Conservation (phyloP, 2,113 vertebrate genomes). For the Calidris pugnax region DNA sequence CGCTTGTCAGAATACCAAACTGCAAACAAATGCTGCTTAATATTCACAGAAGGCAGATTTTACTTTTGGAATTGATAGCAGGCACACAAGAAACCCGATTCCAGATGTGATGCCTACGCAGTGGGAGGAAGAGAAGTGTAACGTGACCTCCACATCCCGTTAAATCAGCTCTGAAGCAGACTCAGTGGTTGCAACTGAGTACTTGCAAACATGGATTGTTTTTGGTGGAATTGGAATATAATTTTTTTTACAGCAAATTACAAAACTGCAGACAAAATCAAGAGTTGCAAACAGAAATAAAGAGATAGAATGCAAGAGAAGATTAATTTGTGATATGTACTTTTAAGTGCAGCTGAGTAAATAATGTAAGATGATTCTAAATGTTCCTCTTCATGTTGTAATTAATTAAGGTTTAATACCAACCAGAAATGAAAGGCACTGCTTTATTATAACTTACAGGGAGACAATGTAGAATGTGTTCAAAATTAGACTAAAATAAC, state of each 20-base stretch:
- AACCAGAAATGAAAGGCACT: background rate
- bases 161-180: background rate
- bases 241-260: background rate
- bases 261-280: background rate
- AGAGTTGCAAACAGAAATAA: background rate
- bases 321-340: background rate
- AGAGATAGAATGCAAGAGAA: background rate
- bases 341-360: background rate
- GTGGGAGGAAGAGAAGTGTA: background rate
- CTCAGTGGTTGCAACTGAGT: background rate
- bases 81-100: background rate
- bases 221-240: background rate
- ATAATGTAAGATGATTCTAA: background rate
- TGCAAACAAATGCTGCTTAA: background rate
- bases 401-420: background rate
- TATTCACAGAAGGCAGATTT: background rate
- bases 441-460: background rate
- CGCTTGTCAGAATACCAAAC: background rate
- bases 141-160: background rate
- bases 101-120: background rate
- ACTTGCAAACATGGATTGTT: background rate
- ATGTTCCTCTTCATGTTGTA: background rate
- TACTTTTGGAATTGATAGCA: background rate
- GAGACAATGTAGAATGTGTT: background rate
- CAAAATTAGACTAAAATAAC: background rate